A percentile compares a stretch with the other conserved stretches of the same genome.
These are phyloP conservation scores for Oryzias sinensis DNA, from an alignment of 2,797 vertebrate genomes.

Conservation along the genomic window DNA sequence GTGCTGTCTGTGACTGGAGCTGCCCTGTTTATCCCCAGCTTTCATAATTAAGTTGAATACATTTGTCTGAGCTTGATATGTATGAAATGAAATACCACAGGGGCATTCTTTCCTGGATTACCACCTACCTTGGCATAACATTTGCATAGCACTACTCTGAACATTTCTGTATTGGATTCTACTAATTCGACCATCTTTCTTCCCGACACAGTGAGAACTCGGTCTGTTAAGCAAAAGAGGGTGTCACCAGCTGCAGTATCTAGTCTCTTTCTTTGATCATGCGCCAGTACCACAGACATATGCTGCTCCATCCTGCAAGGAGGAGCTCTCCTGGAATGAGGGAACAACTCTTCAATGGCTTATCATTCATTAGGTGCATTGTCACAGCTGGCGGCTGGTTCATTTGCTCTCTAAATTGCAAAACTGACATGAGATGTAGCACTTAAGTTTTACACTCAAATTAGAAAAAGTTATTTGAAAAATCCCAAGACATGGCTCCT, in stretches of 20 bases:
- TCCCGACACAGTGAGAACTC: conserved; percentile 24
- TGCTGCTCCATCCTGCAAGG: conserved; percentile 66
- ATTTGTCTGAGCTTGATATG: conserved; percentile 23
- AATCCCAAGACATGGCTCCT: conserved; percentile 1
- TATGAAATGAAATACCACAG: conserved; percentile 12
- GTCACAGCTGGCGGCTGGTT: conserved; percentile 61
- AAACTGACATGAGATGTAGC: conserved; percentile 42
- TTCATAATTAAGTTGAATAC: conserved; percentile 16
- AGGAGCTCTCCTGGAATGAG: conserved; percentile 53
- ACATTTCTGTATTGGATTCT: conserved; percentile 26
- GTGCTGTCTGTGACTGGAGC: conserved; percentile 8
- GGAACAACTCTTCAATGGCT: conserved; percentile 40
- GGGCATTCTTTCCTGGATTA: conserved; percentile 13
- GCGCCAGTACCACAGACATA: conserved; percentile 65
- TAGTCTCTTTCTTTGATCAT: conserved; percentile 63
- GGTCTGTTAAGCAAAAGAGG: conserved; percentile 30
- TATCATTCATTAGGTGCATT: conserved; percentile 56
- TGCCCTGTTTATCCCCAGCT: conserved; percentile 8
- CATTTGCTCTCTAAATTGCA: conserved; percentile 52
- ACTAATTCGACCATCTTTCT: conserved; percentile 38
- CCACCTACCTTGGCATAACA: neutral
- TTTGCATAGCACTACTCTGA: conserved; percentile 2
- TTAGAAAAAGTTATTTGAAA: conserved; percentile 17
- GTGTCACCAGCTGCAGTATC: conserved; percentile 54
- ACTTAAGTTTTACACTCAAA: conserved; percentile 36